Conservation (phyloP, 92 coral and sea anemone genomes). For the Muricea muricata region DNA sequence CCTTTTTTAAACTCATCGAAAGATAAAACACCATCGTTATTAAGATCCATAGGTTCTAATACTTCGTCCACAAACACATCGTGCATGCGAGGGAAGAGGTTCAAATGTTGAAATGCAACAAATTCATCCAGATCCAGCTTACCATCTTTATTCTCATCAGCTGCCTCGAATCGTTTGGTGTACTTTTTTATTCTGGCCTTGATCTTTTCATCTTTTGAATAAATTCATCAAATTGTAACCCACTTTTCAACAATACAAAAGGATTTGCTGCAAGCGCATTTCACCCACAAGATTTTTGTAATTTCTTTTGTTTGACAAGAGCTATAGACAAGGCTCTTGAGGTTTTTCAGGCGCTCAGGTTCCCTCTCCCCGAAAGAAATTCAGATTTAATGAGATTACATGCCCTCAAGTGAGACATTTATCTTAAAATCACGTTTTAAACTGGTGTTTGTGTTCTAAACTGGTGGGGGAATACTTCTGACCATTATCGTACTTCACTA, state of each 20-base stretch:
- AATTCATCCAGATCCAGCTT: constrained; percentile 76
- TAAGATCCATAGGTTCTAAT: constrained; percentile 69
- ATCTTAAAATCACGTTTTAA: too few species aligned
- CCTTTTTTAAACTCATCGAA: constrained; percentile 57
- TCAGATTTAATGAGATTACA: too few species aligned
- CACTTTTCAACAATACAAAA: background rate
- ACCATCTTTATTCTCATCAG: constrained; percentile 81
- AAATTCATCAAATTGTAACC: background rate
- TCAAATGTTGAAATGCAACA: constrained; percentile 61
- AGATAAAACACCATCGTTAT: constrained; percentile 78
- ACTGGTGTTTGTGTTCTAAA: too few species aligned
- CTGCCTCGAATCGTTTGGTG: constrained; percentile 70
- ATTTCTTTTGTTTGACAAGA: too few species aligned
- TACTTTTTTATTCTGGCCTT: background rate
- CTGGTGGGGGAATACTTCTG: too few species aligned
- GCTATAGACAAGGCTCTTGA: too few species aligned
- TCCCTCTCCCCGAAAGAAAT: too few species aligned
- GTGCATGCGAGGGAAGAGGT: constrained; percentile 73
- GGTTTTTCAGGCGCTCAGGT: too few species aligned
- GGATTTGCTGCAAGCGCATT: background rate
- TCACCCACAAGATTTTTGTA: background rate
- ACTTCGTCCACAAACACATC: constrained; percentile 64
- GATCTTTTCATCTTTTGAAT: background rate
- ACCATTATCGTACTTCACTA: too few species aligned
- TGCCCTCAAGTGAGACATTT: too few species aligned